Conservation (phyloP, 2,113 vertebrate species). For the Tachysurus fulvidraco region DNA sequence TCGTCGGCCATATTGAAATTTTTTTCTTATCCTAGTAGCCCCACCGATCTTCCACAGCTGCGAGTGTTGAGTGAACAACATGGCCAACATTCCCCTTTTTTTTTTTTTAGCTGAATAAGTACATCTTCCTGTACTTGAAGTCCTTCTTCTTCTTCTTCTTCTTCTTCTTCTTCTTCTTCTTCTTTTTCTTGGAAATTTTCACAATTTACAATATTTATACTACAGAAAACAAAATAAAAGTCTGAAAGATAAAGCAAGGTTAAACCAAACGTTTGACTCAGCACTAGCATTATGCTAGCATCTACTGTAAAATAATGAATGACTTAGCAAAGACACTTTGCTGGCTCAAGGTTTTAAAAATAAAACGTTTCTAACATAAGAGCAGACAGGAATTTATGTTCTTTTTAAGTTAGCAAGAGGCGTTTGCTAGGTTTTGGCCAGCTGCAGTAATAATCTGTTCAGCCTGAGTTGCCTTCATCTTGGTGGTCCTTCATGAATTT, state of each 20-base stretch:
- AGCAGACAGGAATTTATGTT: slow-evolving; percentile 18
- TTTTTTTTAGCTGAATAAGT: too few species aligned
- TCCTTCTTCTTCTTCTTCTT: too few species aligned
- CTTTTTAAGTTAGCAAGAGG: background rate
- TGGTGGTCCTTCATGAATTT: slow-evolving; percentile 61
- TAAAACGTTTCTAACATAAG: background rate
- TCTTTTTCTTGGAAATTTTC: too few species aligned
- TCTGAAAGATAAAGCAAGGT: background rate
- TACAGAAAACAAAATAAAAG: background rate
- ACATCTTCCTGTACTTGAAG: too few species aligned
- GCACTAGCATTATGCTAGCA: background rate
- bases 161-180: too few species aligned
- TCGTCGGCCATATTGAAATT: too few species aligned
- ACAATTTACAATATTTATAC: too few species aligned
- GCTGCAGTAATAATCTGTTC: slow-evolving; percentile 21
- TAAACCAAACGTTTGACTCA: background rate
- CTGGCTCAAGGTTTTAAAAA: background rate
- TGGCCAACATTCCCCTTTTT: too few species aligned
- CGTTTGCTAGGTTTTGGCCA: slow-evolving; percentile 23
- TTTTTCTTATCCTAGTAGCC: too few species aligned
- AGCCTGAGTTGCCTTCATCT: slow-evolving; percentile 44
- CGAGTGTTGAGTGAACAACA: too few species aligned
- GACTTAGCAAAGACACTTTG: background rate
- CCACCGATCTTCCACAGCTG: too few species aligned
- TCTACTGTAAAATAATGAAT: background rate